A percentile compares a stretch with the other conserved stretches of the same genome.
Conservation (phyloP, 2,113 vertebrate genomes). For the Leiothrix lutea region DNA sequence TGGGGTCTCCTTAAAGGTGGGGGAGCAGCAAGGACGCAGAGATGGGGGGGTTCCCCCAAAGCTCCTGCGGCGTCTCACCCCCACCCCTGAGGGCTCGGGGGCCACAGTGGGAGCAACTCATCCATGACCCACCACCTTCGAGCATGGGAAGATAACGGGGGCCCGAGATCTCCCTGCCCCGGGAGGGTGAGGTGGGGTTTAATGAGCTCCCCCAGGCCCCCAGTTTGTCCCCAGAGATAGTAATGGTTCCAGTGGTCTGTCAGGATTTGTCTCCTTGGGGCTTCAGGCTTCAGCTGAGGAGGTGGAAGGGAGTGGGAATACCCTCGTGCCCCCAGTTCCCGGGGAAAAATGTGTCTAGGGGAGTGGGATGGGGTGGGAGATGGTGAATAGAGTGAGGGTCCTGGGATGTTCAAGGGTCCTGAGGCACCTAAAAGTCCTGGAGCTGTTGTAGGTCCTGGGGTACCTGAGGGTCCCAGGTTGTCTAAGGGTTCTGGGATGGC, state of each 20-base stretch:
- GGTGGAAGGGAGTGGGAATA: no score
- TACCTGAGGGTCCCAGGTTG: background rate
- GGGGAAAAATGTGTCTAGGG: no score
- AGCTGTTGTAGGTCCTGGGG: background rate
- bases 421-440: background rate
- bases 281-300: background rate
- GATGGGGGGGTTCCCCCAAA: background rate
- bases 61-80: background rate
- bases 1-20: background rate
- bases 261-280: background rate
- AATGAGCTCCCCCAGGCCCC: background rate
- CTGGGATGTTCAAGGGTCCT: background rate
- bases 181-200: background rate
- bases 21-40: background rate
- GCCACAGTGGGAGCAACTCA: background rate
- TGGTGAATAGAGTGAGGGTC: no score
- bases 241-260: background rate
- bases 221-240: background rate
- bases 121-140: background rate
- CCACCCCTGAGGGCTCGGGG: background rate
- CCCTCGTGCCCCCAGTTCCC: fast-evolving
- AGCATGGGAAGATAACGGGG: background rate
- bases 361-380: background rate
- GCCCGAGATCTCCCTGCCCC: background rate
- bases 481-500: background rate